Conservation (phyloP, 1,140 invertebrate species). For the Sipha flava region DNA sequence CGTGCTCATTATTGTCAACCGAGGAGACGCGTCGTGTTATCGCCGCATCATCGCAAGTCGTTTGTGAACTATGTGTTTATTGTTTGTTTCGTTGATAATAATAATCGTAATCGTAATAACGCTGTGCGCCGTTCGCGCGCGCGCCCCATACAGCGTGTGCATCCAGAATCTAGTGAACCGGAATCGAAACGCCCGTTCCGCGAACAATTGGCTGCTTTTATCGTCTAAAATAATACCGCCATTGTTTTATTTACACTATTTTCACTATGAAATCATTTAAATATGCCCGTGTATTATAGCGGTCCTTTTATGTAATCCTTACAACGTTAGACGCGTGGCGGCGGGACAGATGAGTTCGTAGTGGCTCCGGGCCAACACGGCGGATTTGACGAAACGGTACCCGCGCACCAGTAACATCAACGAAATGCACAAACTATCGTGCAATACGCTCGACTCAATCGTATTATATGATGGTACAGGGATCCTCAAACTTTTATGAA, state of each 20-base stretch:
- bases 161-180: slow-evolving; percentile 1
- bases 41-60: neutral
- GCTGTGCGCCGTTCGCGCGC: no score
- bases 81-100: neutral
- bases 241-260: slow-evolving; percentile 1
- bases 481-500: no score
- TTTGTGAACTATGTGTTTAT: slow-evolving; percentile 13
- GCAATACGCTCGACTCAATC: no score
- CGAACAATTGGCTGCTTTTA: neutral
- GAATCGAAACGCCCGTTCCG: neutral
- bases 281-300: no score
- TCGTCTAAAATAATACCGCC: neutral
- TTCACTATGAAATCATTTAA: neutral
- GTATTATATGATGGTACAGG: no score
- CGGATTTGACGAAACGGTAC: no score
- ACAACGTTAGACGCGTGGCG: no score
- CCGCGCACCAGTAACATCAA: no score
- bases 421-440: no score
- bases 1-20: neutral
- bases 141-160: neutral
- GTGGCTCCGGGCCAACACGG: no score
- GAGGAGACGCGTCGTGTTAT: neutral
- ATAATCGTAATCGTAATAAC: neutral
- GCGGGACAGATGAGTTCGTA: no score
- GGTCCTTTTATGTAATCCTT: no score